Conservation (phyloP, 2,888 invertebrate genomes). For the Pristionchus arcanus region DNA sequence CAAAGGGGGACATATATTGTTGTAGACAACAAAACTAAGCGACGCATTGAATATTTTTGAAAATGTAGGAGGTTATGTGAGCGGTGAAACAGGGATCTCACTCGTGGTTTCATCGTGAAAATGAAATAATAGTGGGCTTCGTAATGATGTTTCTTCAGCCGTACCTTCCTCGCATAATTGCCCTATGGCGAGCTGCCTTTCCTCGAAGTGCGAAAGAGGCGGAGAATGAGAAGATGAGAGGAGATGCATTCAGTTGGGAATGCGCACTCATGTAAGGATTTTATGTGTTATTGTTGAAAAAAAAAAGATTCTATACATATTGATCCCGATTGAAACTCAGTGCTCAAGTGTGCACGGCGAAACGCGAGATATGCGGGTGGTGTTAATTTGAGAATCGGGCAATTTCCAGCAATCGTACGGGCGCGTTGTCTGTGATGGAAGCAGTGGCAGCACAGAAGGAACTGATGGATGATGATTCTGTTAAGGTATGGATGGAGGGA, state of each 20-base stretch:
- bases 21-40: too few relatives aligned
- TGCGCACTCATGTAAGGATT: conserved; percentile 87
- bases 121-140: neutral
- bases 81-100: too few relatives aligned
- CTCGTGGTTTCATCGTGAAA: too few relatives aligned
- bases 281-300: neutral
- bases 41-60: too few relatives aligned
- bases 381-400: neutral
- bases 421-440: conserved; percentile 87
- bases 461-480: conserved; percentile 58
- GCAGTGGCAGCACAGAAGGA: conserved; percentile 65
- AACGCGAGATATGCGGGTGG: neutral
- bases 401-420: conserved; percentile 87
- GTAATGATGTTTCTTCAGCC: conserved; percentile 45
- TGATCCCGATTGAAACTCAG: too few relatives aligned
- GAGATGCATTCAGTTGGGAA: conserved; percentile 96
- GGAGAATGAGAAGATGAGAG: conserved; percentile 92
- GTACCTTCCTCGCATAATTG: conserved; percentile 92
- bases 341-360: neutral
- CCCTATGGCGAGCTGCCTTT: conserved; percentile 97
- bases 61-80: too few relatives aligned
- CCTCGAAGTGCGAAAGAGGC: conserved; percentile 96
- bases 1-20: too few relatives aligned
- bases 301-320: neutral
- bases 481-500: conserved; percentile 54